Evolutionary conservation across 2,113 vertebrate species (phyloP), one percentile per base, ranked within the genome.

Genomic region (Cervus canadensis): DNA sequence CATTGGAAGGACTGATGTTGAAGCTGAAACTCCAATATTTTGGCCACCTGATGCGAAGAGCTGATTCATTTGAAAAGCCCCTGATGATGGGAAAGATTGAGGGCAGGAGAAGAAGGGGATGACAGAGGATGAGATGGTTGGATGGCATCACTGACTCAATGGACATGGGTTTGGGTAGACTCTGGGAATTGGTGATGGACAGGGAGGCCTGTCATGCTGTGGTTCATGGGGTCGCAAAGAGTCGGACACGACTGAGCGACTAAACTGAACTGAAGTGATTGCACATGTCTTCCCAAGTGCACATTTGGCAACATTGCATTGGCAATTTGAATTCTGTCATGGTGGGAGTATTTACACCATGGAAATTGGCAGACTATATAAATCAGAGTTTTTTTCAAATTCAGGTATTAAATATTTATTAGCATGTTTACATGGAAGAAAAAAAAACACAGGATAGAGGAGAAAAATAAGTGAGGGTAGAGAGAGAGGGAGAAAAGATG

Each of bases 221-320:
- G 2, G n/a, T 36, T 23, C 67, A 23, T 71, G 19, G 67, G 19
- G 19, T 36, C 5, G 0, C 67, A 36, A 71, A 71, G 67, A 71
- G n/a, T 71, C 5, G 0, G n/a, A 21, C n/a, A 21, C 0, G 1
- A 71, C 19, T 23, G 67, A 71, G 67, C 1, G 2, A 54, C 16
- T 54, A 7, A 21, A 71, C 64, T 71, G 67, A 71, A 71, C n/a
- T 71, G 19, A 71, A 36, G 17, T 36, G n/a, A 71, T 71, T 36
- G n/a, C 14, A 16, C 2, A 82, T 50, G 48, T 90, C 60, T 62
- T 40, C 57, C 28, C 11, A 81, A 1, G 14, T 94, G 36, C 6
- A 0, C 45, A 26, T 45, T 28, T 13, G 23, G 9, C 84, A 57
- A 56, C 23, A 48, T 59, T 25, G 2, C 17, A 8, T n/a, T 83